Evolutionary conservation across 2,797 vertebrate genomes (phyloP).

Genomic region (Oreortyx pictus): DNA sequence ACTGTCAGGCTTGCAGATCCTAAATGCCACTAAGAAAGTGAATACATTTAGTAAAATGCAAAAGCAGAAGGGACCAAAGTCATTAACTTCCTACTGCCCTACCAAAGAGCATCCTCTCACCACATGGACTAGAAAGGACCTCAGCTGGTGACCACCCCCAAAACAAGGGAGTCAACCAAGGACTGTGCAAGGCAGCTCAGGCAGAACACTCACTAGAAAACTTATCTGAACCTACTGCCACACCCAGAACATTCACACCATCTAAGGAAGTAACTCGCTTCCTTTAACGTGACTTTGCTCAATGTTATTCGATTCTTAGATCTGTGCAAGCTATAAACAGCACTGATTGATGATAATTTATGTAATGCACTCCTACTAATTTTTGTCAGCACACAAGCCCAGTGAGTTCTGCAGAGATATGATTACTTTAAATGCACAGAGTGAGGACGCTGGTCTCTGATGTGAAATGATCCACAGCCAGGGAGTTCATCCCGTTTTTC

Average conservation of each 20-base stretch:
- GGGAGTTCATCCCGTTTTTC: background rate
- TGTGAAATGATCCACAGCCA: background rate
- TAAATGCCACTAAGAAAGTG: background rate
- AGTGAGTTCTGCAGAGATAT: background rate
- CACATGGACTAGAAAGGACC: background rate
- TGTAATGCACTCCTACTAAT: background rate
- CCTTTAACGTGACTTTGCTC: background rate
- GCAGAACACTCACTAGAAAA: background rate
- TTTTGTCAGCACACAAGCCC: background rate
- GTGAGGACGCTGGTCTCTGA: background rate
- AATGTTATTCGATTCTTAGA: background rate
- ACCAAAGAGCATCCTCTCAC: background rate
- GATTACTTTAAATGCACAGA: background rate
- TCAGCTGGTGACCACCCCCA: background rate
- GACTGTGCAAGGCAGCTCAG: background rate
- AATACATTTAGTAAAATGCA: background rate
- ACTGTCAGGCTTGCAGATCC: background rate
- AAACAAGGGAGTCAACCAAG: background rate
- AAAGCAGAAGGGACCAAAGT: background rate
- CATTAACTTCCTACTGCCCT: accelerated
- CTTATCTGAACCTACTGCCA: background rate
- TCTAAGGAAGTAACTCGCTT: conserved; percentile 3
- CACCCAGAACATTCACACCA: background rate
- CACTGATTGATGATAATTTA: background rate
- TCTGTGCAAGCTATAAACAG: background rate